These are phyloP conservation scores for Synanceia verrucosa DNA, from an alignment of 2,797 vertebrate species.

Conservation along the genomic window DNA sequence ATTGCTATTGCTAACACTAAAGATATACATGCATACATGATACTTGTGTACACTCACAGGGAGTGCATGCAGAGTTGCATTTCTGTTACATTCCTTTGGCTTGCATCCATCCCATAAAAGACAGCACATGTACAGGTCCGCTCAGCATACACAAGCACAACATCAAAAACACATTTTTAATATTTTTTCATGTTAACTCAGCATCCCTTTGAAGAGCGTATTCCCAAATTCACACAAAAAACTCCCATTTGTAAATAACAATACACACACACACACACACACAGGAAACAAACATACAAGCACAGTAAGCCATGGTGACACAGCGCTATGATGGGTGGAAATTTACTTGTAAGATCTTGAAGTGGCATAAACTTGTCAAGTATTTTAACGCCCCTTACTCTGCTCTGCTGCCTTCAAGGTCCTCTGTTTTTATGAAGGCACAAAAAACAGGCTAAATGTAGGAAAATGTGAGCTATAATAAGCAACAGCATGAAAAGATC, in stretches of 20 bases:
- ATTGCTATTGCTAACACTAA: neutral
- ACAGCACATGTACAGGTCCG: slow-evolving; percentile 5
- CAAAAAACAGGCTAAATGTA: neutral
- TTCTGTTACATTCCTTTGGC: slow-evolving; percentile 3
- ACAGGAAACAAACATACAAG: neutral
- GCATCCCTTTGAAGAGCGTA: neutral
- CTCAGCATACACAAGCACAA: neutral
- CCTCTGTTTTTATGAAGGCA: neutral
- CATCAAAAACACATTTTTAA: neutral
- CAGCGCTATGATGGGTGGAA: neutral
- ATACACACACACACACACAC: no score
- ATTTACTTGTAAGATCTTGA: slow-evolving; percentile 14
- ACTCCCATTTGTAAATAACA: no score
- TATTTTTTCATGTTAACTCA: neutral
- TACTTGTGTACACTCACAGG: neutral
- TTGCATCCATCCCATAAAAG: slow-evolving; percentile 1
- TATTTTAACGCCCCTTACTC: neutral
- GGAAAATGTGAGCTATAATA: neutral
- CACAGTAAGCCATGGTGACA: neutral
- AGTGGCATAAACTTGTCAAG: slow-evolving; percentile 7
- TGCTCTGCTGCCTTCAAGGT: neutral
- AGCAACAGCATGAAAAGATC: neutral
- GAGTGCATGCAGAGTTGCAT: slow-evolving; percentile 23
- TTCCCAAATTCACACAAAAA: no score
- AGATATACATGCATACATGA: slow-evolving; percentile 2